A percentile compares a stretch with the other conserved stretches of the same genome.
Evolutionary conservation across 2,113 vertebrate species (phyloP).

Genomic region (Panthera uncia): DNA sequence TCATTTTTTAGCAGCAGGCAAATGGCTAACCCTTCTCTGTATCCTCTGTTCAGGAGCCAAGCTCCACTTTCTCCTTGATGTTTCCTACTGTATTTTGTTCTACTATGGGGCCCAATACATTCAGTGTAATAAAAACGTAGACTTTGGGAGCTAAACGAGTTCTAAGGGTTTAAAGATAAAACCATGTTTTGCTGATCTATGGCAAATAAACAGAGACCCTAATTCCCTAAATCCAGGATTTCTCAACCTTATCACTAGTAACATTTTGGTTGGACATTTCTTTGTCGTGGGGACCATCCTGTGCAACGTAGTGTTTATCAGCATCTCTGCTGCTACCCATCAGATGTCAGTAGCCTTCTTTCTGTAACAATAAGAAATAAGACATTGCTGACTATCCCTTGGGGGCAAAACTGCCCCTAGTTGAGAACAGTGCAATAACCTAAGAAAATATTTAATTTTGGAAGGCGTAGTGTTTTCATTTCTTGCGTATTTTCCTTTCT

Average conservation of each 20-base stretch:
- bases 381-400: not conserved
- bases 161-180: not conserved
- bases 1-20: constrained; percentile 56
- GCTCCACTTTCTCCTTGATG: not conserved
- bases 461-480: not conserved
- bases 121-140: constrained; percentile 2
- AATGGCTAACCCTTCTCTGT: constrained; percentile 11
- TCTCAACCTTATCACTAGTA: not conserved
- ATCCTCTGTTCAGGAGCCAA: not conserved
- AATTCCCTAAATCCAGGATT: not conserved
- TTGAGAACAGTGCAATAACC: not conserved
- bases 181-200: not conserved
- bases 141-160: not conserved
- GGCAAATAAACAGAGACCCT: not conserved
- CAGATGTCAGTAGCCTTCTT: not conserved
- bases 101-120: not conserved
- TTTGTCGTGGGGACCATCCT: not conserved
- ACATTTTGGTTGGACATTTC: not conserved
- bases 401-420: not conserved
- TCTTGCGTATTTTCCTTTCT: not conserved
- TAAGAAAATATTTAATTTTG: not conserved
- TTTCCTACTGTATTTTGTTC: not conserved
- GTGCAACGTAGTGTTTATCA: not conserved
- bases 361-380: not conserved
- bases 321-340: not conserved